Evolutionary conservation across 2,888 invertebrate species (phyloP).

Genomic region (Pristionchus fissidentatus): DNA sequence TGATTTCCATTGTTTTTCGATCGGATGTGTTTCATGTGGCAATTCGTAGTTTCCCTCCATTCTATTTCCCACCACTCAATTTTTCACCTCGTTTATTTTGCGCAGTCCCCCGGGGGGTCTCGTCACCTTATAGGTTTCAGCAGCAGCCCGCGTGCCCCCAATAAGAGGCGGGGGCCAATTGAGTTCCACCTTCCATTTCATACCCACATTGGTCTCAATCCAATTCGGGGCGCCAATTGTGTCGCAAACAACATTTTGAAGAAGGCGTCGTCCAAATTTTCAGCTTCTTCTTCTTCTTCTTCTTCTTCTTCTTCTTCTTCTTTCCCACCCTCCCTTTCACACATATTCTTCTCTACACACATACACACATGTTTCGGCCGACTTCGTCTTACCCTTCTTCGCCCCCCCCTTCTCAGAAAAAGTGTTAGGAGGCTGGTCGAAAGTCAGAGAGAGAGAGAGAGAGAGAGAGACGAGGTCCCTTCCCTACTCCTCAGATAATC

Average conservation of each 20-base stretch:
- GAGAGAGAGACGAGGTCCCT: no score
- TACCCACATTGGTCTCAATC: slow-evolving; percentile 1
- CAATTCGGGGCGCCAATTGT: background rate
- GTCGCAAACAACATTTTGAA: slow-evolving; percentile 16
- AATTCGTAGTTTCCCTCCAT: no score
- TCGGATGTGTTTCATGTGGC: no score
- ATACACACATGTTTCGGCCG: slow-evolving; percentile 37
- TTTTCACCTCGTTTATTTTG: no score
- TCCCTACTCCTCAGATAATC: no score
- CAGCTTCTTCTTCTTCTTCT: slow-evolving; percentile 18
- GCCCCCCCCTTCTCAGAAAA: slow-evolving; percentile 4
- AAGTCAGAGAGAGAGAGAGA: no score
- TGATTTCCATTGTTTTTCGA: no score
- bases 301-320: background rate
- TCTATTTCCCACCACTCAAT: no score
- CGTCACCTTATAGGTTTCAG: no score
- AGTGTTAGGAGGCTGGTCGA: slow-evolving; percentile 21
- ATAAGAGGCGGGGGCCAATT: background rate
- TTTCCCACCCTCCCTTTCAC: background rate
- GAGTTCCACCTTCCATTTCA: slow-evolving; percentile 15
- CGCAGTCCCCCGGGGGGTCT: no score
- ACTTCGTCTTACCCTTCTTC: background rate
- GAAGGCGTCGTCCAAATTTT: background rate
- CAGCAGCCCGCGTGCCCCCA: background rate
- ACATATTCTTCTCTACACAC: no score